Percentiles rank a stretch among this genome's conserved stretches.
Conservation (phyloP, 2,113 vertebrate genomes). For the Petrocephalus zakoni region DNA sequence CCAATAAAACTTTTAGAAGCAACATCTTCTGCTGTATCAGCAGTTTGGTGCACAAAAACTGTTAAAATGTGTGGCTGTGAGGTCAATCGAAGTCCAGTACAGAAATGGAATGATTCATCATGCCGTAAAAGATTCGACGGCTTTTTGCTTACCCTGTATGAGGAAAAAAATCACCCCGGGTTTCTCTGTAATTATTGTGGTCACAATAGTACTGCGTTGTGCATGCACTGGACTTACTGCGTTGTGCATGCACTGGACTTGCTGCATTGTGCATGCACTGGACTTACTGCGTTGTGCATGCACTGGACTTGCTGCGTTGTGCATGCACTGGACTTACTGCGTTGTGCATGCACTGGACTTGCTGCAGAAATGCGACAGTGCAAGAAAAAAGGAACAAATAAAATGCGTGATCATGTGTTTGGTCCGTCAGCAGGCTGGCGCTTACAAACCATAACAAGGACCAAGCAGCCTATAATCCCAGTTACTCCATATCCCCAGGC, state of each 20-base stretch:
- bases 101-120: background rate
- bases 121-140: background rate
- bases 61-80: background rate
- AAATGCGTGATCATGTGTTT: background rate
- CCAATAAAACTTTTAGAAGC: background rate
- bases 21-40: background rate
- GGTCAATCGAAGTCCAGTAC: background rate
- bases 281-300: background rate
- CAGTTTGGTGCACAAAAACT: background rate
- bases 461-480: background rate
- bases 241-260: background rate
- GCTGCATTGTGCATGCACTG: too few relatives aligned
- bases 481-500: background rate
- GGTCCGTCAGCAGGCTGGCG: background rate
- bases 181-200: background rate
- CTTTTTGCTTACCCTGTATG: background rate
- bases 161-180: background rate
- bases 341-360: background rate
- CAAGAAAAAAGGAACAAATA: background rate
- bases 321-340: too few relatives aligned
- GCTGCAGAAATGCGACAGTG: background rate
- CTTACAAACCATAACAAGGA: background rate
- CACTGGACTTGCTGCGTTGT: background rate
- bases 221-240: background rate
- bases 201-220: background rate